Conservation (phyloP, 2,888 invertebrate genomes). For the Polymixis flavicincta region DNA sequence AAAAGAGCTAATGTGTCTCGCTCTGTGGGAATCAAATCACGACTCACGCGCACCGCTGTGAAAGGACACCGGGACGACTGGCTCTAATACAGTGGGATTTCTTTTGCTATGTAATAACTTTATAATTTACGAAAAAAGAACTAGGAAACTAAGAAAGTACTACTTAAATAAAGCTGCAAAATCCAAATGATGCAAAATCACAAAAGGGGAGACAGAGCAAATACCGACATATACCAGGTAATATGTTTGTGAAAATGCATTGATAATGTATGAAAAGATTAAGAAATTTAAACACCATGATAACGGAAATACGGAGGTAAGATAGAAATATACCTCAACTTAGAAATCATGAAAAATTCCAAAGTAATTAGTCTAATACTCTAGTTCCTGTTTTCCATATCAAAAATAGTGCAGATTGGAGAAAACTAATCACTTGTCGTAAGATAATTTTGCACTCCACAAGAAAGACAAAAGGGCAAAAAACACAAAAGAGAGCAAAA, state of each 20-base stretch:
- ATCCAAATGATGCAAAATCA: neutral
- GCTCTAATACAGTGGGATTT: constrained; percentile 75
- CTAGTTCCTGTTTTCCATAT: neutral
- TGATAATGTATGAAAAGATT: neutral
- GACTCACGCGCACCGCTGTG: constrained; percentile 85
- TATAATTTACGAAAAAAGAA: neutral
- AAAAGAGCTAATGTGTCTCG: constrained; percentile 69
- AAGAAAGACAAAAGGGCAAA: constrained; percentile 2
- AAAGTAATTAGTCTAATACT: no score
- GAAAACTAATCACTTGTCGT: neutral
- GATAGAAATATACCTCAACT: neutral
- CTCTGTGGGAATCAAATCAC: constrained; percentile 90
- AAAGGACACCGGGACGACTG: constrained; percentile 80
- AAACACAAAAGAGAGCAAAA: neutral
- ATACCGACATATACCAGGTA: neutral
- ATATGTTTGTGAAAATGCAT: neutral
- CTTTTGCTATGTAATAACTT: constrained; percentile 19
- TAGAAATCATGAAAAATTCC: neutral
- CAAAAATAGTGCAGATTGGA: neutral
- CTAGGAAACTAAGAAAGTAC: no score
- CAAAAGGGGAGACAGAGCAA: neutral
- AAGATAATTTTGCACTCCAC: constrained; percentile 3
- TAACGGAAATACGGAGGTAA: neutral
- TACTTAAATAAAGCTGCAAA: neutral
- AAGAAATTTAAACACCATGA: neutral